Evolutionary conservation across 2,113 vertebrate species (phyloP).

Genomic region (Rynchops niger): DNA sequence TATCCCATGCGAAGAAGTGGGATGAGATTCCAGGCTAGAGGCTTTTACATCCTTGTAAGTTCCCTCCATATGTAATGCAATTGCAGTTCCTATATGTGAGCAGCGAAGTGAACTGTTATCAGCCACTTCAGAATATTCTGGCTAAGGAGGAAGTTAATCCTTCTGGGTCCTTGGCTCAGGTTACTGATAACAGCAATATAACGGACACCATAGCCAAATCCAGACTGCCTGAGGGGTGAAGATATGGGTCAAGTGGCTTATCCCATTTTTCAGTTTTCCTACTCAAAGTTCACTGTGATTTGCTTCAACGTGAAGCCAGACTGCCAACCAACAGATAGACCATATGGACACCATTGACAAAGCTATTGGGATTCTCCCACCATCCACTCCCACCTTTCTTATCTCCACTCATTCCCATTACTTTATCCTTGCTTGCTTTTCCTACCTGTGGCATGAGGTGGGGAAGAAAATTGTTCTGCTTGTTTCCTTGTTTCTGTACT

Average conservation of each 20-base stretch:
- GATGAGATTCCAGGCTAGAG: neutral
- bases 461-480: neutral
- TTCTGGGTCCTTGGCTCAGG: neutral
- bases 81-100: neutral
- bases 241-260: neutral
- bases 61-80: neutral
- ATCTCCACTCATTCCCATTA: neutral
- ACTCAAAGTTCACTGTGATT: neutral
- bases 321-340: neutral
- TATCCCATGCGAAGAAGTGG: neutral
- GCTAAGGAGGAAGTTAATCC: neutral
- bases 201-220: neutral
- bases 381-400: neutral
- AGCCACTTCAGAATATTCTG: neutral
- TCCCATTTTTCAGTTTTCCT: neutral
- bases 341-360: rapidly evolving
- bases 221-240: neutral
- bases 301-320: neutral
- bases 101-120: neutral
- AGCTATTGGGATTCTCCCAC: neutral
- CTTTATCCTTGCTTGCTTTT: neutral
- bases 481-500: neutral
- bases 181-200: neutral
- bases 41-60: neutral
- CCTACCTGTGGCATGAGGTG: rapidly evolving